Percentiles rank a stretch among this genome's conserved stretches.
These are phyloP conservation scores for Cryptocephalus primarius DNA, from an alignment of 2,888 invertebrate species.

Conservation along the genomic window DNA sequence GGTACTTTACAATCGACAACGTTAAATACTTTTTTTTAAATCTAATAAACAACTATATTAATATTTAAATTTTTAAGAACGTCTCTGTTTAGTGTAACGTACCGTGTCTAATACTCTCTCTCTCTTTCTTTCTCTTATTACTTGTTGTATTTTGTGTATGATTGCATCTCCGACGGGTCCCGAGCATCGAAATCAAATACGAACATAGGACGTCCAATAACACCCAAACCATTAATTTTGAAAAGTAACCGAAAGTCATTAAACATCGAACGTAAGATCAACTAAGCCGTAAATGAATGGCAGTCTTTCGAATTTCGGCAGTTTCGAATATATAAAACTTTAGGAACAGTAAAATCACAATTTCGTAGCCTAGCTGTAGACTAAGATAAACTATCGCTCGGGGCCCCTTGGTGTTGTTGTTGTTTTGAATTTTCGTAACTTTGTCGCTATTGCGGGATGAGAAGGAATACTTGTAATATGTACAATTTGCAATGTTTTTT, in stretches of 20 bases:
- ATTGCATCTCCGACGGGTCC: conserved; percentile 16
- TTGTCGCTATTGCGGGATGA: conserved; percentile 29
- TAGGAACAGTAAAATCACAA: conserved; percentile 40
- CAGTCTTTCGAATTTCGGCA: conserved; percentile 40
- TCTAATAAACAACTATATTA: conserved; percentile 32
- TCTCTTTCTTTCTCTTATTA: conserved; percentile 1
- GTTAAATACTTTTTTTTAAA: conserved; percentile 27
- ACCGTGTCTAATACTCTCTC: conserved; percentile 17
- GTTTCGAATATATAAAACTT: conserved; percentile 33
- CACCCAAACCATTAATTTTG: conserved; percentile 38
- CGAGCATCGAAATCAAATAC: conserved; percentile 24
- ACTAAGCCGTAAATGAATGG: conserved; percentile 33
- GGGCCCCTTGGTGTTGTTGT: conserved; percentile 21
- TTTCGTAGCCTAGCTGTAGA: conserved; percentile 30
- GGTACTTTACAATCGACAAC: conserved; percentile 36
- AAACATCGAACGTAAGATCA: conserved; percentile 22
- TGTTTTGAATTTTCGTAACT: conserved; percentile 13
- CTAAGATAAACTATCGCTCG: conserved; percentile 27
- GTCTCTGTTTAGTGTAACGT: conserved; percentile 29
- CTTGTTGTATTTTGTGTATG: no score
- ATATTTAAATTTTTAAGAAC: conserved; percentile 26
- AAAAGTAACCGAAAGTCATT: conserved; percentile 26
- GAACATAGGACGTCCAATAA: conserved; percentile 23
- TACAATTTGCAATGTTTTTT: conserved; percentile 21
- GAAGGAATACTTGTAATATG: conserved; percentile 32